Evolutionary conservation across 2,888 invertebrate genomes (phyloP).

Genomic region (Zootermopsis nevadensis): DNA sequence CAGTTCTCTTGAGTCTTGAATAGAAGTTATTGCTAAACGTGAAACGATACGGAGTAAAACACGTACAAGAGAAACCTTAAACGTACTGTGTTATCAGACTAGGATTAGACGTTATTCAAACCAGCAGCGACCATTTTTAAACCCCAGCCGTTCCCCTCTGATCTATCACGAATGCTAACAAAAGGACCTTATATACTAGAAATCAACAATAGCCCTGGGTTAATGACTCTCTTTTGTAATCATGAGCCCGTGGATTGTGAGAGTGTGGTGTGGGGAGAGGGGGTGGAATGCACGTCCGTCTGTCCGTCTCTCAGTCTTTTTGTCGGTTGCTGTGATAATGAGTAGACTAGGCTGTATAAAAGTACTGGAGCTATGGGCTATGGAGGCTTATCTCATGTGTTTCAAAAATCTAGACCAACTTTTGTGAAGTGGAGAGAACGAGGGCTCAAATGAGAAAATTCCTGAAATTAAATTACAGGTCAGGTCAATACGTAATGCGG

Average conservation of each 20-base stretch:
- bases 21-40: too few species aligned
- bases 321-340: background rate
- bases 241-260: background rate
- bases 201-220: constrained; percentile 6
- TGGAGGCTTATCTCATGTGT: background rate
- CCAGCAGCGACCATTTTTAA: background rate
- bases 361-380: background rate
- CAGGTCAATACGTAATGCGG: background rate
- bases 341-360: background rate
- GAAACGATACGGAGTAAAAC: background rate
- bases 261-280: too few species aligned
- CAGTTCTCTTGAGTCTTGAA: too few species aligned
- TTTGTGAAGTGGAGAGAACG: background rate
- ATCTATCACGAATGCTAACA: constrained; percentile 2
- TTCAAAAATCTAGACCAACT: background rate
- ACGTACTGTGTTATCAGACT: background rate
- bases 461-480: constrained; percentile 13
- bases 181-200: background rate
- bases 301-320: too few species aligned
- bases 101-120: background rate
- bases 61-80: background rate
- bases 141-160: background rate
- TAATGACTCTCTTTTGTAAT: background rate
- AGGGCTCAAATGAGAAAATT: constrained; percentile 7
- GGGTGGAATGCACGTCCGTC: background rate